Conservation (phyloP, 2,888 invertebrate species). For the Adela reaumurella region DNA sequence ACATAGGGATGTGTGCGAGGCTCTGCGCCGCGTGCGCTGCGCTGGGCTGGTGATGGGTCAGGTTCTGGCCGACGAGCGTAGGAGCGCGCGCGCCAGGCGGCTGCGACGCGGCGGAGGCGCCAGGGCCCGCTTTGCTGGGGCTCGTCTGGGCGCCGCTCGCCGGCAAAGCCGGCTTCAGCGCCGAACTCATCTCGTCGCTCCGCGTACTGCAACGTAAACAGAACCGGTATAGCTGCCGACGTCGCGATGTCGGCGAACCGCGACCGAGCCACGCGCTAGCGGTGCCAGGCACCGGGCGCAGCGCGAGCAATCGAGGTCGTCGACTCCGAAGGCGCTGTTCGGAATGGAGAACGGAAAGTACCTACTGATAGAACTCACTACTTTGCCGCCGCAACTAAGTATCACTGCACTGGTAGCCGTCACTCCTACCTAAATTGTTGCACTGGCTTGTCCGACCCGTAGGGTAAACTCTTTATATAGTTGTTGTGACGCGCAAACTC, state of each 20-base stretch:
- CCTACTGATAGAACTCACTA: neutral
- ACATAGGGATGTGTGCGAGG: constrained; percentile 37
- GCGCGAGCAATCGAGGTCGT: too few relatives aligned
- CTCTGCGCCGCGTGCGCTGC: constrained; percentile 26
- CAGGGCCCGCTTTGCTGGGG: constrained; percentile 42
- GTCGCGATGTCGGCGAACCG: neutral
- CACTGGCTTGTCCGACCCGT: neutral
- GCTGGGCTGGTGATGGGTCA: constrained; percentile 26
- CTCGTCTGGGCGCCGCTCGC: constrained; percentile 40
- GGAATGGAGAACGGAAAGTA: neutral
- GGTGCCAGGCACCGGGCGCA: neutral
- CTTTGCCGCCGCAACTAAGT: neutral
- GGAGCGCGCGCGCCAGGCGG: constrained; percentile 39
- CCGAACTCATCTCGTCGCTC: constrained; percentile 56
- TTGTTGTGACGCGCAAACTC: neutral
- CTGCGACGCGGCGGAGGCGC: constrained; percentile 31
- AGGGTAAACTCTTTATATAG: neutral
- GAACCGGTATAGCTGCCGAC: neutral
- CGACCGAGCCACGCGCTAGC: neutral
- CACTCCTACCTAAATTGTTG: neutral
- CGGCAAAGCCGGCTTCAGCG: constrained; percentile 55
- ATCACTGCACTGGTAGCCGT: neutral
- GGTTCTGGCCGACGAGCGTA: constrained; percentile 40
- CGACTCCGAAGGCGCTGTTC: neutral
- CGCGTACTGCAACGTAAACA: neutral